Conservation (phyloP, 2,797 vertebrate species). For the Chrosomus eos region DNA sequence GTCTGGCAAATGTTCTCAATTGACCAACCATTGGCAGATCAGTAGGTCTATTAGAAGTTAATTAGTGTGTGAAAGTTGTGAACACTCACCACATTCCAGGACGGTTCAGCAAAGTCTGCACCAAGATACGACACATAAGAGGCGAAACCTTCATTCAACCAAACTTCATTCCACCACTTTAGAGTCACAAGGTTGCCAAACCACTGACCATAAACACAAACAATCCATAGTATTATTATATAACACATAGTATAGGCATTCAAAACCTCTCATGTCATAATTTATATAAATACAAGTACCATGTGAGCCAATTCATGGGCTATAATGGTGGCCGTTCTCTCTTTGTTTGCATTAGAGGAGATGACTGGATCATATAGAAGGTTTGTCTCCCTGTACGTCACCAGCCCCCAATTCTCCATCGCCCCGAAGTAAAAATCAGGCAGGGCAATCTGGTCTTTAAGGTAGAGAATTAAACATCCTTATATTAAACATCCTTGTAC, state of each 20-base stretch:
- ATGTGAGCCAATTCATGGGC: slow-evolving; percentile 92
- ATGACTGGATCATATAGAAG: slow-evolving; percentile 75
- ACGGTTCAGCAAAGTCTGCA: slow-evolving; percentile 73
- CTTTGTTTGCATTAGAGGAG: slow-evolving; percentile 87
- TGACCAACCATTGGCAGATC: too few species aligned
- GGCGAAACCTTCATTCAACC: slow-evolving; percentile 95
- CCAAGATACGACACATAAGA: slow-evolving; percentile 92
- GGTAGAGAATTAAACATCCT: neutral
- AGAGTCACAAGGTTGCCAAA: slow-evolving; percentile 95
- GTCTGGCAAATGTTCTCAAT: neutral
- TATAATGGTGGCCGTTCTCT: slow-evolving; percentile 84
- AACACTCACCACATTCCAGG: slow-evolving; percentile 42
- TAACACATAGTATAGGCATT: neutral
- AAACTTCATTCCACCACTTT: slow-evolving; percentile 94
- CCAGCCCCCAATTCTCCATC: slow-evolving; percentile 96
- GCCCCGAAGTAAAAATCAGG: slow-evolving; percentile 91
- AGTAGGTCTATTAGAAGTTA: neutral
- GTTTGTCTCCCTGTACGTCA: slow-evolving; percentile 88
- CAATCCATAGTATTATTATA: slow-evolving; percentile 2
- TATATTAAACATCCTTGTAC: neutral
- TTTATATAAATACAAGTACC: slow-evolving; percentile 71
- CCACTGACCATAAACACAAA: slow-evolving; percentile 78
- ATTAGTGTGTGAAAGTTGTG: neutral
- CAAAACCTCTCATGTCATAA: neutral
- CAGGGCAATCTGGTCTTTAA: slow-evolving; percentile 87